Conservation (phyloP, 2,888 invertebrate species). For the Ptychoptera contaminata region DNA sequence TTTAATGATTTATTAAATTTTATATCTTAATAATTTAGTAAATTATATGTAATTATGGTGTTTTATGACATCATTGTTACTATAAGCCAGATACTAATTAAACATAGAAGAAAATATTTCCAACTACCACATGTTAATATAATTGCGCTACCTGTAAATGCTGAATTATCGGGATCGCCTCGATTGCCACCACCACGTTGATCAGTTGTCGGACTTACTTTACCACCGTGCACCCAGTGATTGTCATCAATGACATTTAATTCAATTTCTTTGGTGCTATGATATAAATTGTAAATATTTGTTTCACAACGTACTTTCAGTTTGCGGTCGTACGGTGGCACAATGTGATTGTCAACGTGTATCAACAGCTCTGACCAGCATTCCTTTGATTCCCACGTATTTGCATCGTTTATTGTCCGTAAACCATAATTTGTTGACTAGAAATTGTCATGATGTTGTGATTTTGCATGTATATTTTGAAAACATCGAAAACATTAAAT, state of each 20-base stretch:
- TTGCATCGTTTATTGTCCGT: slow-evolving; percentile 5
- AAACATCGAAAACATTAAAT: slow-evolving; percentile 3
- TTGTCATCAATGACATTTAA: slow-evolving; percentile 11
- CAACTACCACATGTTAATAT: background rate
- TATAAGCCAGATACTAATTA: no score
- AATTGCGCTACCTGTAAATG: slow-evolving; percentile 10
- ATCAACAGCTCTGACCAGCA: slow-evolving; percentile 13
- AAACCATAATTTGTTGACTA: slow-evolving; percentile 12
- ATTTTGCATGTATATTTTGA: background rate
- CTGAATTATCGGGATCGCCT: slow-evolving; percentile 14
- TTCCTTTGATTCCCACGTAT: slow-evolving; percentile 9
- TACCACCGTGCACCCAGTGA: slow-evolving; percentile 11
- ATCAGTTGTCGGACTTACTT: slow-evolving; percentile 13
- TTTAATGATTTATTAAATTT: no score
- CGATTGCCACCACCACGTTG: slow-evolving; percentile 11
- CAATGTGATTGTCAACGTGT: slow-evolving; percentile 12
- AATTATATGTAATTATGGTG: no score
- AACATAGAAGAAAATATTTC: no score
- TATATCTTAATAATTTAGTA: no score
- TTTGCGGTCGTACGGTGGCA: slow-evolving; percentile 7
- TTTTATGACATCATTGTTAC: no score
- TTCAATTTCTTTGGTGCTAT: slow-evolving; percentile 11
- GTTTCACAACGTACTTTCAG: slow-evolving; percentile 13
- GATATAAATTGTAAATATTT: slow-evolving; percentile 12
- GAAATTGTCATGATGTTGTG: background rate